phyloP scores from a whole-genome alignment of 2,797 vertebrate genomes.

The Gadopsis marmoratus region DNA sequence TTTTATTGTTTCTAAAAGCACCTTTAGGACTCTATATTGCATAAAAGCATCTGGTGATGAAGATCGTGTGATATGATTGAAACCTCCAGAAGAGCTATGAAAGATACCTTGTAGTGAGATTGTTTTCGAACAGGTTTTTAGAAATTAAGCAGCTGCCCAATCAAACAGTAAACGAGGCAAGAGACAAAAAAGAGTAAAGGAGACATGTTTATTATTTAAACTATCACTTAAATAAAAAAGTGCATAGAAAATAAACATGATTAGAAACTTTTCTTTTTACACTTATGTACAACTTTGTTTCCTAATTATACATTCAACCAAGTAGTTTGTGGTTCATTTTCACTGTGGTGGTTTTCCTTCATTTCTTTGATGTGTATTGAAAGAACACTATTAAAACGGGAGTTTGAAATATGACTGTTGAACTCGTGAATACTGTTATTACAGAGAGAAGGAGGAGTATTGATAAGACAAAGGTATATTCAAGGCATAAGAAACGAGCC shows the following conservation, averaged over 20 bases:
- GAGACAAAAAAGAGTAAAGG: conserved; percentile 89
- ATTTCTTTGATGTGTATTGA: conserved; percentile 89
- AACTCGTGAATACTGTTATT: conserved; percentile 77
- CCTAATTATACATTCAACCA: conserved; percentile 99
- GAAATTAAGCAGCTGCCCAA: background rate
- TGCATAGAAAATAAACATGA: conserved; percentile 99
- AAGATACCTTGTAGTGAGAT: background rate
- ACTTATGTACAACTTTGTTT: conserved; percentile 98
- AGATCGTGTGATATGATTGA: background rate
- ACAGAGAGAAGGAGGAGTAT: conserved; percentile 79
- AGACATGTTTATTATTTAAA: conserved; percentile 99
- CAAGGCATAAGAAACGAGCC: conserved; percentile 79
- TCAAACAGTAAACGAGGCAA: conserved; percentile 37
- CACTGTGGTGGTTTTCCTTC: conserved; percentile 93
- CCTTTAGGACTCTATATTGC: background rate
- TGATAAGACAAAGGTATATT: conserved; percentile 82
- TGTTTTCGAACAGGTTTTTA: background rate
- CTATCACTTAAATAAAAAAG: conserved; percentile 99
- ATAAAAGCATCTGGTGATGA: background rate
- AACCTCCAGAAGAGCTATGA: background rate
- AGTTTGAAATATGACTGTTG: conserved; percentile 74
- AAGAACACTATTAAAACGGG: conserved; percentile 92
- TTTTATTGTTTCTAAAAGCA: background rate
- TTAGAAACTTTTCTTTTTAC: conserved; percentile 99
- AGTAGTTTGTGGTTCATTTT: conserved; percentile 96